These are phyloP conservation scores for Heterocephalus glaber DNA, from an alignment of 2,113 vertebrate species.

Conservation along the genomic window DNA sequence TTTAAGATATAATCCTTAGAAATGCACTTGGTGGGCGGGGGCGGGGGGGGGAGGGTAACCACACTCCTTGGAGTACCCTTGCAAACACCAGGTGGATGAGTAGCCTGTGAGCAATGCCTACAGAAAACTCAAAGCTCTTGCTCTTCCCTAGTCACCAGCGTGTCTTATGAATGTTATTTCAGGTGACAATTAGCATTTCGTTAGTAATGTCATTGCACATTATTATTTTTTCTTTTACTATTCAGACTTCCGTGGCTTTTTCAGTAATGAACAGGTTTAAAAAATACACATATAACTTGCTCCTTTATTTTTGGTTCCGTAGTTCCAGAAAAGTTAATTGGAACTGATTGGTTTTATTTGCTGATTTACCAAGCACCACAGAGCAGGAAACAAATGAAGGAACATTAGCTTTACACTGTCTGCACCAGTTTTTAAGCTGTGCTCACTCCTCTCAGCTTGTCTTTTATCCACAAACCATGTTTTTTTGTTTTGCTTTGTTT, in stretches of 20 bases:
- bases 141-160: not conserved
- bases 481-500: not conserved
- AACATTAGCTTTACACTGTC: conserved; percentile 35
- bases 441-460: conserved; percentile 54
- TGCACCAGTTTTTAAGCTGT: conserved; percentile 34
- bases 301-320: conserved; percentile 63
- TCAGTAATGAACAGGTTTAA: not conserved
- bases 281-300: not conserved
- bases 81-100: not conserved
- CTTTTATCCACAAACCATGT: conserved; percentile 36
- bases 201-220: conserved; percentile 19
- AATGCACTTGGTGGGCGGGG: not conserved
- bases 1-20: conserved; percentile 36
- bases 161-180: conserved; percentile 37
- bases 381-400: conserved; percentile 48
- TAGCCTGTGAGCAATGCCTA: not conserved
- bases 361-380: conserved; percentile 65
- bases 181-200: conserved; percentile 65
- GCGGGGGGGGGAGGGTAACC: not conserved
- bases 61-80: not conserved
- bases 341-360: conserved; percentile 72
- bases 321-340: conserved; percentile 72
- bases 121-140: conserved; percentile 8
- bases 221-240: not conserved
- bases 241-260: conserved; percentile 51